Evolutionary conservation across 1,140 invertebrate species (phyloP), one percentile per base, ranked within the genome.

Genomic region (Lepidurus arcticus): DNA sequence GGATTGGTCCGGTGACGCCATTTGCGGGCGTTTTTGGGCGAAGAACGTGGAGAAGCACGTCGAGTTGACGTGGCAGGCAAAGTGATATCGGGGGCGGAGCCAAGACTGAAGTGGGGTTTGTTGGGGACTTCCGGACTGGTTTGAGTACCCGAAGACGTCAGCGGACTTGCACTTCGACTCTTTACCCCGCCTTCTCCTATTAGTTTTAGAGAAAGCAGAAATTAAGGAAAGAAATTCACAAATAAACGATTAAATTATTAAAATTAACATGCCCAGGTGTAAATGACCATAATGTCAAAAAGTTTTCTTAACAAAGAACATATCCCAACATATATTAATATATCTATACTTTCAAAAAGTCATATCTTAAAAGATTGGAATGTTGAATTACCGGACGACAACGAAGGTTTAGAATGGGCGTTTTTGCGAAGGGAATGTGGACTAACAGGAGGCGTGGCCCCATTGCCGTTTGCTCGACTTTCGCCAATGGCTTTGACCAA

Each of bases 401-500:
- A 44, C 24, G 43, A 21, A 7, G 43, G 74, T 24, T 42, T 75
- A 1, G 78, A 45, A 11, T 80, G 34, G 24, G 81, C 75, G 9
- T 82, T 80, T 81, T 82, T 79, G 10, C 77, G 73, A 43, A n/a
- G 79, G 43, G 78, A 42, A n/a, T 78, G 84, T n/a, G 91, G 91
- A n/a, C 91, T 91, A 65, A 90, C 90, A 53, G 92, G 91, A 47
- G 92, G 92, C 11, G 88, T 88, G 0, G 89, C 88, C 24, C 91
- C 91, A 84, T 93, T 94, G 34, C 91, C 92, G 85, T 93, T 94
- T 9, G 89, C 89, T 80, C 91, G 84, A 81, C 89, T 91, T 82
- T 93, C 92, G 24, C 92, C 91, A 84, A 94, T 91, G 1, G 90
- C 92, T 82, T 92, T 91, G 3, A 94, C 92, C 65, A 94, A 83